Base-by-base conservation (phyloP, 2,113 vertebrate species). In the Tenrec ecaudatus region DNA sequence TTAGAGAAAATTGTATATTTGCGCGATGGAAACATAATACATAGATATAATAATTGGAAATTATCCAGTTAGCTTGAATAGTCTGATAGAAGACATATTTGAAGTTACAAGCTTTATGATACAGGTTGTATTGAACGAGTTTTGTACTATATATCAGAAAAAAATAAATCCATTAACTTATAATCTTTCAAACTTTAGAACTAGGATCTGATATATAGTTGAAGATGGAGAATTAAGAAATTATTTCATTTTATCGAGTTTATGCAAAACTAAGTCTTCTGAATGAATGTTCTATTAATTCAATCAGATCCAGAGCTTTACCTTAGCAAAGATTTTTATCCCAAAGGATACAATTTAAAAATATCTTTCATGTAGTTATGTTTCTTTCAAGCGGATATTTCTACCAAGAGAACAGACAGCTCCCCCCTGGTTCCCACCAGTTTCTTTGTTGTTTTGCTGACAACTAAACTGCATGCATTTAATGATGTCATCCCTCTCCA, bases 141-240 rank as follows among this genome's bases (percentile, higher is more conserved):
- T 80, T 71, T 86, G 4, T 14, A 80, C 38, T 68, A 78, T n/a
- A 68, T 57, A 73, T 85, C 2, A 86, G 22, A 27, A 75, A 22
- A 83, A 60, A 4, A 82, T 40, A 82, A 27, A 79, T 57, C 78
- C 0, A 64, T 27, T 71, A 62, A 76, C 20, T 43, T 27, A 25
- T 90, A 68, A 57, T 81, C 68, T 66, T 58, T 64, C 31, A 76
- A 60, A 69, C 40, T 80, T 93, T 60, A 2, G 80, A 80, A 77
- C 27, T 11, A 33, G 0, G 0, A 1, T 2, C 73, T 71, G 0
- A 9, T 68, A 22, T 40, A 10, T 8, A 69, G 6, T 27, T 68
- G 14, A 31, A 11, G 12, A 68, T 27, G 7, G 22, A 66, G 64
- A 66, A 66, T 11, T 10, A 62, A 62, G 16, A 62, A 66, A 6